Evolutionary conservation across 2,113 vertebrate species (phyloP).

Genomic region (Archilochus colubris): DNA sequence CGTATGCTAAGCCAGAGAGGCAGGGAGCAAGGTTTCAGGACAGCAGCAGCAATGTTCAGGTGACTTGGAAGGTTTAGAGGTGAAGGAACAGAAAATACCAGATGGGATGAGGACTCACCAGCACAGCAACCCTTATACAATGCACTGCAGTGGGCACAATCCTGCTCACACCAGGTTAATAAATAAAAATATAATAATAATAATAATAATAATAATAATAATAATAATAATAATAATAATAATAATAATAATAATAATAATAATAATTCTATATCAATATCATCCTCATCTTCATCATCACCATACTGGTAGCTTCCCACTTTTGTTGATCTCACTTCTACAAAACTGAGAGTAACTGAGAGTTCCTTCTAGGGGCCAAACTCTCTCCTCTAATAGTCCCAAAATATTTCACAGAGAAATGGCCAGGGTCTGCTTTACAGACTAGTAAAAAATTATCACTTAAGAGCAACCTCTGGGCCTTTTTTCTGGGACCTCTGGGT

Average conservation of each 20-base stretch:
- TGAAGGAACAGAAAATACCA: background rate
- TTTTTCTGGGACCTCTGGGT: background rate
- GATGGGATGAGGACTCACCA: background rate
- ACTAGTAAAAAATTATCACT: background rate
- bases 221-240: too few species aligned
- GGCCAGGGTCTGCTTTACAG: background rate
- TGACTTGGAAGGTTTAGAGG: background rate
- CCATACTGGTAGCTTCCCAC: background rate
- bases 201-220: too few species aligned
- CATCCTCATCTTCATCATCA: too few species aligned
- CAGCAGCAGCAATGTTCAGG: background rate
- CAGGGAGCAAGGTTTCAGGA: background rate
- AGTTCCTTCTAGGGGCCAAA: background rate
- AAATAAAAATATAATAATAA: too few species aligned
- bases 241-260: too few species aligned
- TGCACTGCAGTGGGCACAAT: background rate
- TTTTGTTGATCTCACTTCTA: background rate
- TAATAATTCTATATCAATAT: too few species aligned
- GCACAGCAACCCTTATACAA: background rate
- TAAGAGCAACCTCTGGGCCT: background rate
- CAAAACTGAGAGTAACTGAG: background rate
- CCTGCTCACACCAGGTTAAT: background rate
- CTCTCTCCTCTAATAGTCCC: background rate
- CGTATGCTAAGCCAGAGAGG: accelerated
- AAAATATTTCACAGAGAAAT: background rate